These are phyloP conservation scores for Cichladusa arquata DNA, from an alignment of 2,113 vertebrate genomes.

Conservation along the genomic window DNA sequence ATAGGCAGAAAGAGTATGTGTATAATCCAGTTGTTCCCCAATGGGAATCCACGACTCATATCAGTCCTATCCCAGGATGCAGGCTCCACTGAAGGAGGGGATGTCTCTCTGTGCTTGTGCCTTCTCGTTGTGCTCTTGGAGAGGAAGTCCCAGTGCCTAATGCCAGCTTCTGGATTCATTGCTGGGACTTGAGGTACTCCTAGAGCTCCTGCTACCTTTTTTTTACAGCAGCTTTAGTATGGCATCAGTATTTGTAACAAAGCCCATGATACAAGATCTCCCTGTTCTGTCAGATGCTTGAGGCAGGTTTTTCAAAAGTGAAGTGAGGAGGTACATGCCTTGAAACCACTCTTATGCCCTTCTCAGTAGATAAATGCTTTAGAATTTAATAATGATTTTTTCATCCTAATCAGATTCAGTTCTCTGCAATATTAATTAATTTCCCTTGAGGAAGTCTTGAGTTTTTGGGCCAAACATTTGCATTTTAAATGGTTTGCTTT, in stretches of 20 bases:
- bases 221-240: neutral
- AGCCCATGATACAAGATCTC: neutral
- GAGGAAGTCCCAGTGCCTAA: neutral
- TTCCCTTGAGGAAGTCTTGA: neutral
- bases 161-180: neutral
- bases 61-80: neutral
- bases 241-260: neutral
- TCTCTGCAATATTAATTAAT: neutral
- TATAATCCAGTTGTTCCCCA: neutral
- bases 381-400: neutral
- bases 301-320: neutral
- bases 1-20: neutral
- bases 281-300: neutral
- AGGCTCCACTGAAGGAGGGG: neutral
- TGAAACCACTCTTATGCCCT: neutral
- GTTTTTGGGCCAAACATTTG: neutral
- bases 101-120: neutral
- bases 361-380: neutral
- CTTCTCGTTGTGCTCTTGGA: neutral
- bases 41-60: fast-evolving
- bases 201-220: neutral
- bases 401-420: neutral
- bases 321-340: neutral
- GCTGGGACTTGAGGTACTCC: neutral
- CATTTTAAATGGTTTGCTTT: neutral